Conservation (phyloP, 2,797 vertebrate genomes). For the Dallia pectoralis region DNA sequence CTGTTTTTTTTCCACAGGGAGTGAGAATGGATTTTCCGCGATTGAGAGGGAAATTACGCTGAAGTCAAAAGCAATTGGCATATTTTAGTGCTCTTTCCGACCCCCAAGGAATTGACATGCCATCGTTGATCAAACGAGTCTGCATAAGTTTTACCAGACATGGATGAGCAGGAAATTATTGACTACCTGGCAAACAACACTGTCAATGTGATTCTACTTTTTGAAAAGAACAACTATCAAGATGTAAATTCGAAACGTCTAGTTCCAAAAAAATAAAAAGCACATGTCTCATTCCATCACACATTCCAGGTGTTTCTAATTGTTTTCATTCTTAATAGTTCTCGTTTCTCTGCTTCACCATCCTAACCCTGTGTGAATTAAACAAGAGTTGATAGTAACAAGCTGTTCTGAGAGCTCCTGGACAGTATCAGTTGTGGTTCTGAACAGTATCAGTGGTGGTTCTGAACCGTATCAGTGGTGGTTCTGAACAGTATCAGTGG, state of each 20-base stretch:
- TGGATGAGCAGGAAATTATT: constrained; percentile 28
- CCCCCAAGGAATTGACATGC: constrained; percentile 26
- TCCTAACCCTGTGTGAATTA: not conserved
- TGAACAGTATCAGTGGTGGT: too few species aligned
- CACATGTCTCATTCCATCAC: too few species aligned
- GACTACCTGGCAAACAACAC: constrained; percentile 19
- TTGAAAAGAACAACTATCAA: not conserved
- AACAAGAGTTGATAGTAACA: not conserved
- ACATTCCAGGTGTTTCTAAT: too few species aligned
- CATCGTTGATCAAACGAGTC: constrained; percentile 35
- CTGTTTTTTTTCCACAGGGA: constrained; percentile 17
- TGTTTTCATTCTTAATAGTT: not conserved
- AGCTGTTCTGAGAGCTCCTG: not conserved
- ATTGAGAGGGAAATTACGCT: constrained; percentile 29
- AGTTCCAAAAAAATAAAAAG: too few species aligned
- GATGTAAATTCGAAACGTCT: not conserved
- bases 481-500: too few species aligned
- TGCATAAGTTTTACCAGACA: constrained; percentile 25
- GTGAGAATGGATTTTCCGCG: constrained; percentile 26
- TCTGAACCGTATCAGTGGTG: too few species aligned
- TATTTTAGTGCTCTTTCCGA: constrained; percentile 28
- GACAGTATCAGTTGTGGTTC: not conserved
- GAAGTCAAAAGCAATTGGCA: constrained; percentile 28
- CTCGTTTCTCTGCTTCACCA: not conserved
- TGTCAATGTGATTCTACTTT: constrained; percentile 11